These are phyloP conservation scores for Tetraodon nigroviridis DNA, from an alignment of 2,113 vertebrate genomes.

Conservation along the genomic window DNA sequence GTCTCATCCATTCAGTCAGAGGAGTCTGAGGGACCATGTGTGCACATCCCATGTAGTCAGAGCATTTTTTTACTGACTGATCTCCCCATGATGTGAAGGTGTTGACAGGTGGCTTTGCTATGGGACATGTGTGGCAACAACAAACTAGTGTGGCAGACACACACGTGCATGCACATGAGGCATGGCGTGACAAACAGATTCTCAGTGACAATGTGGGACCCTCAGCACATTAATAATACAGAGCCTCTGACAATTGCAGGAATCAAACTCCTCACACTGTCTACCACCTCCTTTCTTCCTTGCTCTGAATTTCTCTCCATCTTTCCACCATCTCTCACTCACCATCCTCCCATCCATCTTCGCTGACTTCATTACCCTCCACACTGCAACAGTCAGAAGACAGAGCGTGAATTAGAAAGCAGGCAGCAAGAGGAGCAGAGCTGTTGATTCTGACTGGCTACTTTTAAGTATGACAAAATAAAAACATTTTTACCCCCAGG, in stretches of 20 bases:
- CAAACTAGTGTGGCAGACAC: constrained; percentile 13
- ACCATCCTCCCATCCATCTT: constrained; percentile 35
- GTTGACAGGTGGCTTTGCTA: constrained; percentile 61
- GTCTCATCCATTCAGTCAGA: constrained; percentile 21
- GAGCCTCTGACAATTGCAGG: constrained; percentile 55
- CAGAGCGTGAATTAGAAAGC: constrained; percentile 33
- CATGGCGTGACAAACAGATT: constrained; percentile 53
- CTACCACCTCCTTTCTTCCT: constrained; percentile 37
- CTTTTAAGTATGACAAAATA: constrained; percentile 17
- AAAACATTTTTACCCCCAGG: constrained; percentile 10
- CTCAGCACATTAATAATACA: constrained; percentile 70
- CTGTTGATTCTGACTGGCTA: constrained; percentile 2
- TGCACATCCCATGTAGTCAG: constrained; percentile 52
- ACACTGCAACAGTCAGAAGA: constrained; percentile 15
- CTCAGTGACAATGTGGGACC: constrained; percentile 49
- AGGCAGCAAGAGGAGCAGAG: constrained; percentile 13
- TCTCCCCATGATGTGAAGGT: constrained; percentile 53
- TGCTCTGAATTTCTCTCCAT: constrained; percentile 6
- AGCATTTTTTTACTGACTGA: constrained; percentile 37
- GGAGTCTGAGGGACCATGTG: constrained; percentile 18
- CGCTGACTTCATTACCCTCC: constrained; percentile 34
- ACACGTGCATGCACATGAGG: constrained; percentile 2
- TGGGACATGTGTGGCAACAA: constrained; percentile 41
- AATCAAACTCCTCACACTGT: constrained; percentile 53
- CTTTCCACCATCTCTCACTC: constrained; percentile 13